phyloP scores from a whole-genome alignment of 2,797 vertebrate species.

The Peromyscus nudipes region DNA sequence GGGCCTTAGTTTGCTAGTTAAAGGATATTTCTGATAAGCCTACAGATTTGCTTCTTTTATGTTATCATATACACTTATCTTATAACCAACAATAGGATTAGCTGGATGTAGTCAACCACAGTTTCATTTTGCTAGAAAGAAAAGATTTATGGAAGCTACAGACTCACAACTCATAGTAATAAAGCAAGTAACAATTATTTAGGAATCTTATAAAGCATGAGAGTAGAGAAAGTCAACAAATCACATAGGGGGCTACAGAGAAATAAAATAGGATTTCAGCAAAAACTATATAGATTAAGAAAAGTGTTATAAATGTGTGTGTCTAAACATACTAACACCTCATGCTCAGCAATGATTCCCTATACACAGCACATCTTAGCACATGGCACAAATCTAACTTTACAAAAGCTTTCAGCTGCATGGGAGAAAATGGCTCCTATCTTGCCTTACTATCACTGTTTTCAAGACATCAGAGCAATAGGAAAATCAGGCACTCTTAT shows the following conservation, averaged over 20 bases:
- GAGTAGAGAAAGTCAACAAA: slow-evolving; percentile 42
- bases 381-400: not conserved
- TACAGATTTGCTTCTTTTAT: not conserved
- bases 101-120: not conserved
- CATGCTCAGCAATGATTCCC: not conserved
- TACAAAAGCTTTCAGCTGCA: not conserved
- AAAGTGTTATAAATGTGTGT: slow-evolving; percentile 22
- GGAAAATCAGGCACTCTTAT: not conserved
- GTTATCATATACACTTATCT: not conserved
- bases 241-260: slow-evolving; percentile 4
- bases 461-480: slow-evolving; percentile 32
- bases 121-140: slow-evolving; percentile 46
- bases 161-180: slow-evolving; percentile 34
- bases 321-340: not conserved
- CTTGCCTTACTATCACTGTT: not conserved
- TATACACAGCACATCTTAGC: not conserved
- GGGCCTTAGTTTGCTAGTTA: not conserved
- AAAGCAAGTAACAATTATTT: slow-evolving; percentile 50
- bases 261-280: slow-evolving; percentile 43
- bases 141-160: slow-evolving; percentile 51
- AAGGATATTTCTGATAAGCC: slow-evolving; percentile 14
- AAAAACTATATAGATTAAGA: slow-evolving; percentile 67
- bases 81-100: slow-evolving; percentile 37
- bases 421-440: not conserved
- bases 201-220: slow-evolving; percentile 33